A percentile compares a stretch with the other conserved stretches of the same genome.
Conservation (phyloP, 2,113 vertebrate genomes). For the pig (Sus scrofa) region T2T-Sscrofa CM000812.6:230037501-230038000, state of each 20-base stretch:
- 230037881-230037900: neutral
- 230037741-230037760: neutral
- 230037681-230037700: conserved; percentile 5
- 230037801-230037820: conserved; percentile 26
- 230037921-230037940: neutral
- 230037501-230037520: neutral
- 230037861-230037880: neutral
- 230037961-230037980: neutral
- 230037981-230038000: neutral
- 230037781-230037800: conserved; percentile 51
- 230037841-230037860: conserved; percentile 1
- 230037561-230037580: neutral
- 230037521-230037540: neutral
- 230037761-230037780: conserved; percentile 45
- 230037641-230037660: conserved; percentile 51
- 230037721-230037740: conserved; percentile 5
- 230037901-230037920: neutral
- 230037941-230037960: neutral
- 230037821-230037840: conserved; percentile 8
- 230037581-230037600: neutral
- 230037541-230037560: neutral
- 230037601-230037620: neutral
- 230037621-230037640: neutral
- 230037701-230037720: conserved; percentile 42
- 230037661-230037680: neutral